These are phyloP conservation scores for Helobdella robusta DNA, from an alignment of 2,888 invertebrate genomes.

Conservation along the genomic window DNA sequence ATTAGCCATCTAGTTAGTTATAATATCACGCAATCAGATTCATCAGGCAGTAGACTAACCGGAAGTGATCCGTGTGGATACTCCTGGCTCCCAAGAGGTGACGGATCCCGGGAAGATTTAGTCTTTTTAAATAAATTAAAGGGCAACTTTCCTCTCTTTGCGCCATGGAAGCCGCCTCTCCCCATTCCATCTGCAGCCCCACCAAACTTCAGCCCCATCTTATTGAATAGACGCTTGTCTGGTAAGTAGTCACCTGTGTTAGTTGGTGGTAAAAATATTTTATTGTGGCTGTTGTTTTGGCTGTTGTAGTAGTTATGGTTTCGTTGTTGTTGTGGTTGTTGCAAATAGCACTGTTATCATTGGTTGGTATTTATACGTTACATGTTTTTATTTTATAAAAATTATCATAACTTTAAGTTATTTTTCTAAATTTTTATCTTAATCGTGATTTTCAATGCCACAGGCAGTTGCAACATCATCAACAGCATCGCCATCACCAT, in stretches of 20 bases:
- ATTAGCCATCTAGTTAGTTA: too few relatives aligned
- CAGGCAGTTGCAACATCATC: background rate
- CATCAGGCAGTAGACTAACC: conserved; percentile 9
- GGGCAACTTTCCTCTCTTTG: conserved; percentile 52
- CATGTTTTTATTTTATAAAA: too few relatives aligned
- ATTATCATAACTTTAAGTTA: too few relatives aligned
- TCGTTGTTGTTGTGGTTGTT: too few relatives aligned
- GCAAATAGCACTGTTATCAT: too few relatives aligned
- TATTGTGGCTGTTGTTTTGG: too few relatives aligned
- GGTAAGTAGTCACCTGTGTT: conserved; percentile 17
- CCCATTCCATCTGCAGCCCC: conserved; percentile 12
- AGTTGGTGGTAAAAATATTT: too few relatives aligned
- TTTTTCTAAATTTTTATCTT: too few relatives aligned
- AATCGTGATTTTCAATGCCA: background rate
- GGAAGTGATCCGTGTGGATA: conserved; percentile 25
- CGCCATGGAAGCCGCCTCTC: conserved; percentile 16
- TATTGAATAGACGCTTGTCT: conserved; percentile 19
- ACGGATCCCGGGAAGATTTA: conserved; percentile 58
- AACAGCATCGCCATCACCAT: background rate
- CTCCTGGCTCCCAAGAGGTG: conserved; percentile 54
- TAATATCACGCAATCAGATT: too few relatives aligned
- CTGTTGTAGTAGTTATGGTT: too few relatives aligned
- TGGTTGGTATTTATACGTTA: too few relatives aligned
- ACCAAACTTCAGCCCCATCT: conserved; percentile 21
- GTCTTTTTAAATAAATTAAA: conserved; percentile 58